Conservation (phyloP, 2,888 invertebrate genomes). For the Flexamia atlantica region DNA sequence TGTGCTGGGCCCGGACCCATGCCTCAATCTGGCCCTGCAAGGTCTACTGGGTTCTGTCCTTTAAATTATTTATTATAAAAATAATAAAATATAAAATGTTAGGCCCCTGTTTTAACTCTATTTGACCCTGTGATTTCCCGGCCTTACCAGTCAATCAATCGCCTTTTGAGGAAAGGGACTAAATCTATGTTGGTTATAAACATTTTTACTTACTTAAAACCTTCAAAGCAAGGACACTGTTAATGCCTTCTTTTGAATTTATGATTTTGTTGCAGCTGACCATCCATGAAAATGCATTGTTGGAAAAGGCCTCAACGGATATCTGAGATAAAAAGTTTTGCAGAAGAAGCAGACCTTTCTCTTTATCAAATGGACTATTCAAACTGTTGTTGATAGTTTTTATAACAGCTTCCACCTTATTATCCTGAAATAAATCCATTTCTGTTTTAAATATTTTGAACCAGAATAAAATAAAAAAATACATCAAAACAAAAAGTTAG, state of each 20-base stretch:
- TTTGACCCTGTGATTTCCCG: too few species aligned
- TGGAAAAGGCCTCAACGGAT: slow-evolving; percentile 23
- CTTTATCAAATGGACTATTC: slow-evolving; percentile 42
- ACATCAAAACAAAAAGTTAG: too few species aligned
- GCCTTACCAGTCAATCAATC: too few species aligned
- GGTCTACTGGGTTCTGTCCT: too few species aligned
- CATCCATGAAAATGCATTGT: slow-evolving; percentile 45
- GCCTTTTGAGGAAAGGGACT: too few species aligned
- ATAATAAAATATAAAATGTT: too few species aligned
- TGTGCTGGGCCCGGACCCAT: too few species aligned
- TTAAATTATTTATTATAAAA: too few species aligned
- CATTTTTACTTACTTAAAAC: slow-evolving; percentile 31
- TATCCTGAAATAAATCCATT: slow-evolving; percentile 8
- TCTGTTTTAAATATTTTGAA: neutral
- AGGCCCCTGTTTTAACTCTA: too few species aligned
- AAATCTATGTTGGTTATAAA: too few species aligned
- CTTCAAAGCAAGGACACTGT: neutral
- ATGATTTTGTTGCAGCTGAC: slow-evolving; percentile 32
- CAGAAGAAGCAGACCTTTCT: slow-evolving; percentile 16
- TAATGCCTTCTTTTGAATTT: neutral
- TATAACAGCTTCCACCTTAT: slow-evolving; percentile 9
- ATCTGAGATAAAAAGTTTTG: slow-evolving; percentile 6
- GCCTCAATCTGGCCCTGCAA: too few species aligned
- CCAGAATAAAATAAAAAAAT: too few species aligned
- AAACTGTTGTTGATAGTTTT: slow-evolving; percentile 32